Evolutionary conservation across 2,888 invertebrate genomes (phyloP), one percentile per base, ranked within the genome.

Genomic region (Onthophagus sagittarius): DNA sequence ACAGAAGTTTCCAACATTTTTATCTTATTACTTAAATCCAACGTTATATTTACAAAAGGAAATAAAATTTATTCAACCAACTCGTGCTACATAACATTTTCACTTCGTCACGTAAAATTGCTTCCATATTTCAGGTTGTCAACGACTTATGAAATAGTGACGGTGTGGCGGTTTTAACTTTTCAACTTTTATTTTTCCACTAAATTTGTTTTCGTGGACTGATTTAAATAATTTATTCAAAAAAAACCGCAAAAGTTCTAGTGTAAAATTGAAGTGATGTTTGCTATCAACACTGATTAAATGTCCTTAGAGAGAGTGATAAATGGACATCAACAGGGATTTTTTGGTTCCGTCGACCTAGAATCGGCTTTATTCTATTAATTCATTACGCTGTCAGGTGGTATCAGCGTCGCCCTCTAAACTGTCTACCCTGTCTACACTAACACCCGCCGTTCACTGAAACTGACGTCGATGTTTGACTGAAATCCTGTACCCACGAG

Each of bases 381-480:
- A 72, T 72, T 72, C 67, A 72, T 72, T 72, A 67, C 64, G 39
- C 64, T 32, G 67, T 67, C 67, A 67, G 67, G 67, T 67, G 67
- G 67, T 15, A 67, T 64, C 39, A 67, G 15, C 7, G 67, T 11
- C 23, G 23, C 31, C 32, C 31, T 32, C 32, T 23, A 32, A 32
- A 67, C 67, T 32, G 67, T n/a, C 67, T 14, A 31, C 9, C 64
- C 15, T 9, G 11, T 64, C 64, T 15, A 64, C n/a, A 15, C 32
- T 67, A 23, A 67, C 67, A 67, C 31, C 23, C n/a, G 23, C 5
- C 23, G 23, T 67, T 13, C 31, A 67, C 67, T 67, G 67, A 32
- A 67, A 23, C 31, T 67, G 67, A 67, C 67, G 67, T n/a, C 23
- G 67, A 23, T 11, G 39, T 53, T 53, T 23, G 67, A 23, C 31